Evolutionary conservation across 2,888 invertebrate species (phyloP).

Genomic region (Philopedon plagiatum): DNA sequence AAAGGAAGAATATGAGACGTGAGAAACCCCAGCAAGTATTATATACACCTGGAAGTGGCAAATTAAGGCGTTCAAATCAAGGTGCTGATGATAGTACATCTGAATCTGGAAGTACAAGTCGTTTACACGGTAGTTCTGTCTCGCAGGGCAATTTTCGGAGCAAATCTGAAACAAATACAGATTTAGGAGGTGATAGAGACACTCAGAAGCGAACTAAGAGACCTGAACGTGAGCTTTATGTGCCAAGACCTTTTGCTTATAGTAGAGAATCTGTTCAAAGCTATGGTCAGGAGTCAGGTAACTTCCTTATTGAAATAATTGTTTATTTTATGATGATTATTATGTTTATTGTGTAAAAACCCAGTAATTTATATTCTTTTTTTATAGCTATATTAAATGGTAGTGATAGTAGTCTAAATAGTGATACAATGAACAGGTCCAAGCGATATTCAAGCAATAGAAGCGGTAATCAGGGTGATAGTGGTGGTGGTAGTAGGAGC

Average conservation of each 20-base stretch:
- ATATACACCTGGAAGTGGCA: slow-evolving; percentile 85
- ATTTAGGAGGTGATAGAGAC: slow-evolving; percentile 44
- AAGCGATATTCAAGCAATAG: slow-evolving; percentile 53
- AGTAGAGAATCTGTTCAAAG: slow-evolving; percentile 49
- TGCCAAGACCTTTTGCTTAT: slow-evolving; percentile 64
- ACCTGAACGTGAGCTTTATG: slow-evolving; percentile 73
- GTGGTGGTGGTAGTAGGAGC: slow-evolving; percentile 51
- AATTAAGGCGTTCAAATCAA: slow-evolving; percentile 78
- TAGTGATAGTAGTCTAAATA: slow-evolving; percentile 43
- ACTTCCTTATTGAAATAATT: too few species aligned
- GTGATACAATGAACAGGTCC: slow-evolving; percentile 51
- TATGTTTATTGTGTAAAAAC: too few species aligned
- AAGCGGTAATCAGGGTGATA: slow-evolving; percentile 54
- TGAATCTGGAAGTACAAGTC: slow-evolving; percentile 24
- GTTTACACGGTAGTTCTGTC: not conserved
- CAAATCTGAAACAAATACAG: slow-evolving; percentile 56
- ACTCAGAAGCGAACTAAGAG: slow-evolving; percentile 62
- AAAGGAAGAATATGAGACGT: slow-evolving; percentile 68
- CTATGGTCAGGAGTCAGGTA: slow-evolving; percentile 36
- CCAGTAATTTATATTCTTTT: too few species aligned
- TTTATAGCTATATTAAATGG: slow-evolving; percentile 40
- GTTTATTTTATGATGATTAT: too few species aligned
- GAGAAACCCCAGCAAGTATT: slow-evolving; percentile 79
- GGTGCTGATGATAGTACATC: slow-evolving; percentile 74
- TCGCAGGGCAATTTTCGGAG: slow-evolving; percentile 30